Base-by-base conservation (phyloP, 2,797 vertebrate species). In the Geotrypetes seraphini region DNA sequence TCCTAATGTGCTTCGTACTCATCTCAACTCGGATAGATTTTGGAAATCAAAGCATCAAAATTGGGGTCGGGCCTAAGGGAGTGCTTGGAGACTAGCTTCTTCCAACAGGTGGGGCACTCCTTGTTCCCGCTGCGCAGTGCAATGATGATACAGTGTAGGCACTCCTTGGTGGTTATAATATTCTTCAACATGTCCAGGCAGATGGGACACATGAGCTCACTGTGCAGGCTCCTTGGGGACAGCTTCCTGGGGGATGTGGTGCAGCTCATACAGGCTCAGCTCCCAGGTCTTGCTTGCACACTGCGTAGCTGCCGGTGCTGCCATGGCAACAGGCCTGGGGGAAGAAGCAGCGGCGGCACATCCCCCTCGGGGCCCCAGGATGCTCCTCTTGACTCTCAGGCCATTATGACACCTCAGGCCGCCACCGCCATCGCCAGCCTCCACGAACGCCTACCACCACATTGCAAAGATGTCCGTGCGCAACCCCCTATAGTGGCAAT, bases 91-190 rank as follows among this genome's bases (percentile, higher is more conserved):
- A 94, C 90, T 43, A 94, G 47, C 61, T 94, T 94, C 75, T 94
- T 93, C 19, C 91, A 66, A 63, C 91, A 94, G 2, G 91, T 93
- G 0, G 91, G 91, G 10, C 90, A 92, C 47, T 93, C 91, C 47
- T 92, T 93, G 68, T 94, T 94, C 49, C 89, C 90, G 7, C 89
- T 91, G 23, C 90, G 71, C 39, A 93, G 80, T 0, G 90, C 89
- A 0, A 90, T 93, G 63, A 92, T 84, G 10, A 93, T 93, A 47
- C 89, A 93, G 57, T 93, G 89, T 12, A 93, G 78, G 56, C 90
- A 93, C 69, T 93, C 90, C 69, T 93, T 93, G 73, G 90, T 92
- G 15, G 89, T 93, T 90, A 93, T 93, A 4, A 90, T 92, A 65
- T 92, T 89, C 65, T 92, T 93, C 52, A 93, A 70, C 90, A 93